phyloP scores from a whole-genome alignment of 2,888 invertebrate genomes.

The Callyntrura sp. region DNA sequence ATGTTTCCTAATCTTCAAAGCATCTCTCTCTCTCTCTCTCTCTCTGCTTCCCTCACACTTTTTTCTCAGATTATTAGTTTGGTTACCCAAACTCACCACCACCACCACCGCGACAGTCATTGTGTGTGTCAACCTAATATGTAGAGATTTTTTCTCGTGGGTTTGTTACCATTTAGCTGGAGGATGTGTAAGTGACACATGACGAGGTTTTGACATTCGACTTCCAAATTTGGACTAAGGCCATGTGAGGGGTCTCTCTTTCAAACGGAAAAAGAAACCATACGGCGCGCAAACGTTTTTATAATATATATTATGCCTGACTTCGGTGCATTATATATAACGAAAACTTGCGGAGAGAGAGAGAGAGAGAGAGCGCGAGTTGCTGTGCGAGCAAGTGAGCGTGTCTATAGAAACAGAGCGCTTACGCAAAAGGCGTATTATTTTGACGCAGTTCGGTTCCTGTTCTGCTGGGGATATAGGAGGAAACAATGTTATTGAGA shows the following conservation, averaged over 20 bases:
- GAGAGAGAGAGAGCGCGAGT: not conserved
- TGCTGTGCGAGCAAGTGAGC: not conserved
- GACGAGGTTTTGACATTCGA: slow-evolving; percentile 83
- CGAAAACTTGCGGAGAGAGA: slow-evolving; percentile 31
- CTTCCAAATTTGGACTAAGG: slow-evolving; percentile 82
- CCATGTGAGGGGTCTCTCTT: slow-evolving; percentile 80
- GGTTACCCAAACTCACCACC: slow-evolving; percentile 32
- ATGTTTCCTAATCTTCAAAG: not conserved
- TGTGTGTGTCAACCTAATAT: slow-evolving; percentile 54
- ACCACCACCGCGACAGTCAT: slow-evolving; percentile 5
- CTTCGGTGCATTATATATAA: no score
- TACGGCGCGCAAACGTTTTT: slow-evolving; percentile 63
- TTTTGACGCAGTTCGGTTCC: no score
- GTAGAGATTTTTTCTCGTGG: slow-evolving; percentile 61
- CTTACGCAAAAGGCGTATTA: no score
- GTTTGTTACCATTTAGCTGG: slow-evolving; percentile 61
- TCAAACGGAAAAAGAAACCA: slow-evolving; percentile 54
- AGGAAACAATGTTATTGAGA: not conserved
- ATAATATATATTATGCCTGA: no score
- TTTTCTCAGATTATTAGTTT: not conserved
- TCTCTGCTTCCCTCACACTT: no score
- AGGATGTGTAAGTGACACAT: slow-evolving; percentile 81
- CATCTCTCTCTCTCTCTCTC: no score
- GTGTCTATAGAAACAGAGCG: not conserved
- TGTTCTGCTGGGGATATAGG: no score